Base-by-base conservation (phyloP, 2,888 invertebrate species). In the Chromoteleia sp. region DNA sequence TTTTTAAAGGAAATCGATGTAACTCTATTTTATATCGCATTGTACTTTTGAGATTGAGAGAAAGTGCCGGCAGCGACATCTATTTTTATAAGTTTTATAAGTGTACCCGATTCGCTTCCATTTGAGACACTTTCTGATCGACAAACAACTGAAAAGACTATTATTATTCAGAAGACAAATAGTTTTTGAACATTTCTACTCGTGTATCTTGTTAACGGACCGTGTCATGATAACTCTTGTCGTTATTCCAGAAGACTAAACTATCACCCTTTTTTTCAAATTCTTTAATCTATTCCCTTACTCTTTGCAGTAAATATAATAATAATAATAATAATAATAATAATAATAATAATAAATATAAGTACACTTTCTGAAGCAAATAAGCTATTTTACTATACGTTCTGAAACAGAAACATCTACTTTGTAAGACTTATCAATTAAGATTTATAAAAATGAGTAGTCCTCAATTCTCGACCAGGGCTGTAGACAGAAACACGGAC, bases 51-150 rank as follows among this genome's bases (percentile, higher is more conserved):
- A 61, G 50, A 50, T 61, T 54, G 12, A n/a, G 33, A 33, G 10
- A 29, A 63, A 41, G 25, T 36, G 25, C 30, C 5, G 43, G 25
- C 3, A 6, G 15, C 54, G 54, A 52, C 50, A 73, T 54, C 52
- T 73, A 73, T 73, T 73, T 73, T 61, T 61, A 48, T 61, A 54
- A 45, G 19, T 63, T 45, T 59, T 48, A 29, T 17, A 61, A 21
- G 15, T 17, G 10, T 25, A 29, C 21, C 21, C 10, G 48, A 50
- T 39, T 71, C 48, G 50, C 71, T 50, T 58, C 29, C 56, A 33
- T 4, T 29, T 17, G 12, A 54, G 33, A 7, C 30, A 50, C 21
- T 50, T 63, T 19, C 14, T 5, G n/a, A 48, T 2, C 21, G 15
- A 10, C 12, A 10, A 30, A 30, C 14, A 15, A 52, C 1, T 8